Conservation (phyloP, 2,888 invertebrate genomes). For the Sepiola atlantica region DNA sequence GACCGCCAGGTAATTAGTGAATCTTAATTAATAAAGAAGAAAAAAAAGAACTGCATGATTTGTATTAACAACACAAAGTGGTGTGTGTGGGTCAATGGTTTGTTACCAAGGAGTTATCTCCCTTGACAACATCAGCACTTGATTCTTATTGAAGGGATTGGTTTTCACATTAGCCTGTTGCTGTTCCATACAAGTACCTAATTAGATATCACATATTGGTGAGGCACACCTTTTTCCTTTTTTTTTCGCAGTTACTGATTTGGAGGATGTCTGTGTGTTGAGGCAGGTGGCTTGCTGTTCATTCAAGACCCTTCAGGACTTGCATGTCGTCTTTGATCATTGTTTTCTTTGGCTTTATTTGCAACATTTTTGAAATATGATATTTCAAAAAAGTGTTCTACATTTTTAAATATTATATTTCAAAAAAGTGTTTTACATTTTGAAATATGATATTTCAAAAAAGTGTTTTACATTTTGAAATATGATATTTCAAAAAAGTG, state of each 20-base stretch:
- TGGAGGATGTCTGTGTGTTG: too few relatives aligned
- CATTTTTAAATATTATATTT: too few relatives aligned
- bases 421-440: too few relatives aligned
- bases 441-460: too few relatives aligned
- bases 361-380: too few relatives aligned
- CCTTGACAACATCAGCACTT: not conserved
- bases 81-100: not conserved
- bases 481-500: too few relatives aligned
- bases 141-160: not conserved
- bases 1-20: not conserved
- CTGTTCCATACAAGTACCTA: not conserved
- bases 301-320: too few relatives aligned
- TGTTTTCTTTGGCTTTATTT: too few relatives aligned
- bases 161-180: not conserved
- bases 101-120: not conserved
- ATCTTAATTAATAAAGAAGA: too few relatives aligned
- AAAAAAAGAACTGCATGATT: not conserved
- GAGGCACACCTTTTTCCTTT: not conserved
- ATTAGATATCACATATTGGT: not conserved
- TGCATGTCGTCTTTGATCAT: too few relatives aligned
- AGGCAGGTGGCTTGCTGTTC: not conserved
- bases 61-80: not conserved
- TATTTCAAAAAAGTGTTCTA: too few relatives aligned
- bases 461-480: too few relatives aligned
- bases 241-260: not conserved